phyloP scores from a whole-genome alignment of 2,888 invertebrate genomes.

The Sarcophaga caerulescens region DNA sequence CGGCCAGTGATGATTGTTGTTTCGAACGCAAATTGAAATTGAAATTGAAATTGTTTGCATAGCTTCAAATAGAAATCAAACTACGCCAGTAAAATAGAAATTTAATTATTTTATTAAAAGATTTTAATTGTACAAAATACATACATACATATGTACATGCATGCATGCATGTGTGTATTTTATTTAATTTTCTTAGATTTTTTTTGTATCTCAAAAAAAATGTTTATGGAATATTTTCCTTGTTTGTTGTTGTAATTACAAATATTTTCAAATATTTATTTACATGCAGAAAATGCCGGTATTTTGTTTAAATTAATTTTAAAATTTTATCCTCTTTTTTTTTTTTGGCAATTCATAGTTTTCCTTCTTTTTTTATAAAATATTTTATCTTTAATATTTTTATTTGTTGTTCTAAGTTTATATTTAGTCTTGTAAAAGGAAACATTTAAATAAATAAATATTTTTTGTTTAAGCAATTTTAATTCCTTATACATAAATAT shows the following conservation, averaged over 20 bases:
- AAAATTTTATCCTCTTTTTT: not conserved
- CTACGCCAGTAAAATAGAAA: not conserved
- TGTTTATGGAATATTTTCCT: conserved; percentile 13
- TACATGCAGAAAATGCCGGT: conserved; percentile 48
- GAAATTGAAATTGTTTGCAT: not conserved
- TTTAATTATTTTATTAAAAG: conserved; percentile 27
- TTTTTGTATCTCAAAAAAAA: no score
- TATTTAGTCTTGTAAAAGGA: conserved; percentile 37
- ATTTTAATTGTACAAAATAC: no score
- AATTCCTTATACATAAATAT: conserved; percentile 21
- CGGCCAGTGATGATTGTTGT: no score
- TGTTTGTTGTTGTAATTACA: conserved; percentile 18
- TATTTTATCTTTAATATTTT: conserved; percentile 2
- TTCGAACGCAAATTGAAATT: not conserved
- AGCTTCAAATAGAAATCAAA: not conserved
- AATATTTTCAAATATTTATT: conserved; percentile 45
- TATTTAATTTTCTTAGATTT: no score
- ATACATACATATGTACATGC: no score
- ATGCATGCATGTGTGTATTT: no score
- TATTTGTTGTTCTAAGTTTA: conserved; percentile 9
- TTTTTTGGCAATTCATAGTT: conserved; percentile 1
- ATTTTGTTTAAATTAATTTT: not conserved
- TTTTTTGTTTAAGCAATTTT: conserved; percentile 42
- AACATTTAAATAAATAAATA: conserved; percentile 58
- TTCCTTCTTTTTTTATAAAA: not conserved